Percentiles rank a stretch among this genome's conserved stretches.
Evolutionary conservation across 2,797 vertebrate genomes (phyloP).

Genomic region (Phalanger gymnotis): DNA sequence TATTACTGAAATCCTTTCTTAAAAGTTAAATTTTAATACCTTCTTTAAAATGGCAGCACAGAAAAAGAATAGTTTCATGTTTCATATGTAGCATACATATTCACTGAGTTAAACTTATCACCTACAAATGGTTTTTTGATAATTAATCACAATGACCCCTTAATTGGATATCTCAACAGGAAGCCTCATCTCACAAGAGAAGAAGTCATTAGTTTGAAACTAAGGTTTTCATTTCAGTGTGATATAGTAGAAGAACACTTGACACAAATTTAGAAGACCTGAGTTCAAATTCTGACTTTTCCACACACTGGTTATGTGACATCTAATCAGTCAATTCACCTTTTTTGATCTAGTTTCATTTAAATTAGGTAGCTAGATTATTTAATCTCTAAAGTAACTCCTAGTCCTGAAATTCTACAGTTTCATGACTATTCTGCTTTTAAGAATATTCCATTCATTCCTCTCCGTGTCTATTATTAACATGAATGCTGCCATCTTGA

Average conservation of each 20-base stretch:
- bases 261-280: not conserved
- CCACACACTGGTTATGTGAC: not conserved
- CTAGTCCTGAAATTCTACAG: not conserved
- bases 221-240: slow-evolving; percentile 14
- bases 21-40: not conserved
- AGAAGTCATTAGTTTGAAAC: not conserved
- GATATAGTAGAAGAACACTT: not conserved
- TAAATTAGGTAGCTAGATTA: not conserved
- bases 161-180: slow-evolving; percentile 38
- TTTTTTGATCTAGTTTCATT: not conserved
- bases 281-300: not conserved
- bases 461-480: not conserved
- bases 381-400: not conserved
- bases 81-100: not conserved
- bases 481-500: not conserved
- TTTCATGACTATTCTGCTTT: slow-evolving; percentile 40
- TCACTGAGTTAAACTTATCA: not conserved
- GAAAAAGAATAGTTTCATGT: not conserved
- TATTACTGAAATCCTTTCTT: not conserved
- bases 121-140: slow-evolving; percentile 9
- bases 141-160: not conserved
- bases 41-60: not conserved
- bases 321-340: not conserved
- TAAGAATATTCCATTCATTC: not conserved
- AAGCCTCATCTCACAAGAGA: slow-evolving; percentile 28